Evolutionary conservation across 2,797 vertebrate genomes (phyloP).

Genomic region (Typhlichthys eigenmanni): DNA sequence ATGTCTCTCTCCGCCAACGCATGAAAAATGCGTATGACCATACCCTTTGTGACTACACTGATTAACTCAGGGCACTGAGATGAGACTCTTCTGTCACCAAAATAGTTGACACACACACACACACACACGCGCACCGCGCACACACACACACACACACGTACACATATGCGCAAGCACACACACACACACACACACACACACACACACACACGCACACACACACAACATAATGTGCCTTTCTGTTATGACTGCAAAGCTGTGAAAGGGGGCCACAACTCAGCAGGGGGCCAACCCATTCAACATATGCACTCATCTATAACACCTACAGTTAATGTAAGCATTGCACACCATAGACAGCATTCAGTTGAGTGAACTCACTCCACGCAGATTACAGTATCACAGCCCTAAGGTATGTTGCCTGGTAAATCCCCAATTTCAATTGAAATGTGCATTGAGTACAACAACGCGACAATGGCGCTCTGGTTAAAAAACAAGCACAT

Average conservation of each 20-base stretch:
- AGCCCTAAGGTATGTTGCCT: too few species aligned
- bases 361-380: too few species aligned
- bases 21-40: neutral
- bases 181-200: constrained; percentile 2
- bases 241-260: constrained; percentile 25
- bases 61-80: too few species aligned
- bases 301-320: constrained; percentile 27
- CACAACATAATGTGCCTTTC: constrained; percentile 28
- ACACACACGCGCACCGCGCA: neutral
- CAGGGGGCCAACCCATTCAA: constrained; percentile 27
- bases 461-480: neutral
- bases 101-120: too few species aligned
- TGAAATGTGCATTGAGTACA: neutral
- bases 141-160: neutral
- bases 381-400: too few species aligned
- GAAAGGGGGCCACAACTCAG: constrained; percentile 12
- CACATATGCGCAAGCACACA: too few species aligned
- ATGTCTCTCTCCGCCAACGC: neutral
- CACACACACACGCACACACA: neutral
- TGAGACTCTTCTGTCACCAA: too few species aligned
- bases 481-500: constrained; percentile 8
- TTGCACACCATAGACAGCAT: too few species aligned
- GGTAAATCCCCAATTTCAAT: too few species aligned
- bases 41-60: neutral
- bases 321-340: neutral